phyloP scores from a whole-genome alignment of 1,140 invertebrate species.

The Aphaenogaster ashmeadi region DNA sequence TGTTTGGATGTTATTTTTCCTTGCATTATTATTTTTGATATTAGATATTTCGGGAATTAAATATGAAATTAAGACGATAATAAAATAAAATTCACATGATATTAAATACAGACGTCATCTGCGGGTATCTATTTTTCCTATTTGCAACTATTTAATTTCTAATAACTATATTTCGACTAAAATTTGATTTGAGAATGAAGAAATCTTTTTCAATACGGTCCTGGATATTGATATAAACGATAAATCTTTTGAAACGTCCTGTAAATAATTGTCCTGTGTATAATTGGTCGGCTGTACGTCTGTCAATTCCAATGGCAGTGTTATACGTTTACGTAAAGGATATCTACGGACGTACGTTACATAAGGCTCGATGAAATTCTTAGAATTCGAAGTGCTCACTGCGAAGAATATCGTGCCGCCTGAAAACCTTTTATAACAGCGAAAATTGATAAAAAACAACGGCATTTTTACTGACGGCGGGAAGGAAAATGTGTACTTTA shows the following conservation, averaged over 20 bases:
- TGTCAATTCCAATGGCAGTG: neutral
- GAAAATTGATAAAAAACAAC: slow-evolving; percentile 56
- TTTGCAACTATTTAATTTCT: neutral
- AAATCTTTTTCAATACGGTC: neutral
- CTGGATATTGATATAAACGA: neutral
- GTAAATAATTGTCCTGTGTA: neutral
- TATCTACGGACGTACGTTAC: slow-evolving; percentile 29
- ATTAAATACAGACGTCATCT: neutral
- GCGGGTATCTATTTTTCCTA: neutral
- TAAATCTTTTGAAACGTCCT: slow-evolving; percentile 4
- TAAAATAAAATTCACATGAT: neutral
- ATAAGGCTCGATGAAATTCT: slow-evolving; percentile 12
- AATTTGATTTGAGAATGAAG: neutral
- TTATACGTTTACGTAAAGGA: slow-evolving; percentile 23
- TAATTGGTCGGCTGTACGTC: neutral
- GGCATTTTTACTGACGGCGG: slow-evolving; percentile 3
- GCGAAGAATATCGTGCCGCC: neutral
- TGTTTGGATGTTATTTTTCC: neutral
- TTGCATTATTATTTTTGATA: neutral
- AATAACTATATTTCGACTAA: neutral
- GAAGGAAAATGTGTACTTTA: slow-evolving; percentile 49
- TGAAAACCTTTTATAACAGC: neutral
- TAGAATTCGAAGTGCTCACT: slow-evolving; percentile 2
- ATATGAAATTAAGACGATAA: neutral
- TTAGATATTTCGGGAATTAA: neutral